Percentiles rank a stretch among this genome's conserved stretches.
Conservation (phyloP, 1,140 invertebrate genomes). For the Atta cephalotes region DNA sequence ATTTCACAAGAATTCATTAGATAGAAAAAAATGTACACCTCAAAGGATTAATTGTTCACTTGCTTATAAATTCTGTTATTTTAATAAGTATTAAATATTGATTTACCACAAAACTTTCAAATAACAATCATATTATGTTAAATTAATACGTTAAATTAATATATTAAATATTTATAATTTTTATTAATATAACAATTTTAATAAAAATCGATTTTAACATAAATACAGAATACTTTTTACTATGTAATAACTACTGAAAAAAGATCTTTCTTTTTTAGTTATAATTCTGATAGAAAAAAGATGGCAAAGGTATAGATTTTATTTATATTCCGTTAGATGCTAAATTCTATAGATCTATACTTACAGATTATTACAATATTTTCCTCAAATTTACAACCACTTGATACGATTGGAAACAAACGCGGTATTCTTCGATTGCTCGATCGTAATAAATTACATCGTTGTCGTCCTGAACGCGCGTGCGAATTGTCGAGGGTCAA, state of each 20-base stretch:
- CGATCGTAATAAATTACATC: slow-evolving; percentile 45
- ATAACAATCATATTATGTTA: no score
- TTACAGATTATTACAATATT: slow-evolving; percentile 38
- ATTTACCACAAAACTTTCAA: no score
- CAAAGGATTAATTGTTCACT: no score
- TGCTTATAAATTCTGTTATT: no score
- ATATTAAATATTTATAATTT: no score
- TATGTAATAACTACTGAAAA: background rate
- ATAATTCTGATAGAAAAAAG: background rate
- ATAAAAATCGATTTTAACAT: no score
- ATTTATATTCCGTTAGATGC: background rate
- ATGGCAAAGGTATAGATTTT: background rate
- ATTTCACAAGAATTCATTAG: no score
- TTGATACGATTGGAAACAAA: slow-evolving; percentile 26
- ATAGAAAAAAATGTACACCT: no score
- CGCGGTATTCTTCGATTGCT: slow-evolving; percentile 29
- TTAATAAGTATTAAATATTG: no score
- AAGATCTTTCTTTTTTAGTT: background rate
- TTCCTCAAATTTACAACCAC: slow-evolving; percentile 27
- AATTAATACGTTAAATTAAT: no score
- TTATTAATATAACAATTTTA: no score
- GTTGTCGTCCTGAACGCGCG: slow-evolving; percentile 13
- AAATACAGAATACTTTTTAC: no score
- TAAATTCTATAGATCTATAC: background rate
- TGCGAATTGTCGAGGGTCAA: slow-evolving; percentile 32